Percentiles rank a stretch among this genome's conserved stretches.
phyloP scores from a whole-genome alignment of 2,888 invertebrate genomes.

The Calameuta pallipes region DNA sequence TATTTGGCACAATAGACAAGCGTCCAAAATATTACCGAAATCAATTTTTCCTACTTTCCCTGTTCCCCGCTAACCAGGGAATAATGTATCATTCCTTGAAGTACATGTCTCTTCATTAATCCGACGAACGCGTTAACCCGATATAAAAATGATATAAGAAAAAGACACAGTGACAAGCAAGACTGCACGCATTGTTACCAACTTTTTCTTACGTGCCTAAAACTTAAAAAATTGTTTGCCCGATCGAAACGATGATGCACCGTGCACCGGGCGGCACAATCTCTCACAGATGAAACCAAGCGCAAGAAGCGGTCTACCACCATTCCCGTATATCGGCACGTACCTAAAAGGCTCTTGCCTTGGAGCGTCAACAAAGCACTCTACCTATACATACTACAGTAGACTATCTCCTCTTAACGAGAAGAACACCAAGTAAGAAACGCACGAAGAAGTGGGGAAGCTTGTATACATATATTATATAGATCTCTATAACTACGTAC shows the following conservation, averaged over 20 bases:
- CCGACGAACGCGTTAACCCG: not conserved
- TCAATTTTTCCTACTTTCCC: not conserved
- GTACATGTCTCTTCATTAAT: not conserved
- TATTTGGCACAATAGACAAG: not conserved
- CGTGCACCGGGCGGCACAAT: not conserved
- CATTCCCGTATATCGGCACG: not conserved
- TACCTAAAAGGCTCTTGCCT: not conserved
- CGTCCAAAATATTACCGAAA: not conserved
- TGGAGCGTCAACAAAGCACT: not conserved
- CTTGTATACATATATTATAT: not conserved
- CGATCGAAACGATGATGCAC: not conserved
- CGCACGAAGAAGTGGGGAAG: not conserved
- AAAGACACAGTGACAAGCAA: not conserved
- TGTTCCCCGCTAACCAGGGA: not conserved
- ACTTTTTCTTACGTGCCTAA: not conserved
- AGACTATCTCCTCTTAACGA: not conserved
- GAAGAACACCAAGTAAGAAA: not conserved
- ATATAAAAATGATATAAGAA: not conserved
- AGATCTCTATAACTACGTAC: not conserved
- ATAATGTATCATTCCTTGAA: not conserved
- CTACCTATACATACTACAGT: not conserved
- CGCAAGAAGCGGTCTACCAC: not conserved
- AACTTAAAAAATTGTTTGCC: not conserved
- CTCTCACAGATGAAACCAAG: not conserved
- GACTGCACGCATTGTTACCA: not conserved